phyloP scores from a whole-genome alignment of 2,888 invertebrate species.

The Cepaea hortensis region DNA sequence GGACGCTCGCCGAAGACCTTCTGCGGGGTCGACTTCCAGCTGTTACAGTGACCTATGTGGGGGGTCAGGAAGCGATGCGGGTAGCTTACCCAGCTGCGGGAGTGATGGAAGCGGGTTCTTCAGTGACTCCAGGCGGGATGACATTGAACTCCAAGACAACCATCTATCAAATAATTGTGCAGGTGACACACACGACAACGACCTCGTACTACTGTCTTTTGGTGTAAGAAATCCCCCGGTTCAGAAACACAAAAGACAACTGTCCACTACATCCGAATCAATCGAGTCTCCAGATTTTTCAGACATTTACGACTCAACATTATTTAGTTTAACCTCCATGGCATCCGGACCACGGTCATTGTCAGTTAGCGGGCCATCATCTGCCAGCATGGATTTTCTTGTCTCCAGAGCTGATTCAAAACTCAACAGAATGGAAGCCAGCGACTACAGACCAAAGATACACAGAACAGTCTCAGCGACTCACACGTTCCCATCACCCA shows the following conservation, averaged over 20 bases:
- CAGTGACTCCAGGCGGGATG: constrained; percentile 1
- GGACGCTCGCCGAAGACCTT: neutral
- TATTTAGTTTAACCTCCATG: constrained; percentile 30
- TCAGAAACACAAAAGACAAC: neutral
- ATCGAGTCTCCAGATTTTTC: constrained; percentile 17
- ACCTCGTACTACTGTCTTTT: neutral
- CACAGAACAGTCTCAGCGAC: neutral
- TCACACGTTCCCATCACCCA: neutral
- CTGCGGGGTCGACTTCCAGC: neutral
- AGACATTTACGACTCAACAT: constrained; percentile 24
- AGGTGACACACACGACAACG: neutral
- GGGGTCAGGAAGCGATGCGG: constrained; percentile 2
- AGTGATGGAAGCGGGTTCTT: constrained; percentile 17
- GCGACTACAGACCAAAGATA: neutral
- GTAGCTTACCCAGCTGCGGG: constrained; percentile 10
- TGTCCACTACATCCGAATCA: constrained; percentile 5
- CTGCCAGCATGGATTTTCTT: neutral
- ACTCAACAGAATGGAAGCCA: neutral
- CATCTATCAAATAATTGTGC: neutral
- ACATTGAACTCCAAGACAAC: neutral
- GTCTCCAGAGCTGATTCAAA: neutral
- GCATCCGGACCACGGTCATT: constrained; percentile 13
- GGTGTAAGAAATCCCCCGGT: neutral
- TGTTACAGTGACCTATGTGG: neutral
- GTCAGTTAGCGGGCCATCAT: neutral